Percentiles rank a stretch among this genome's conserved stretches.
Evolutionary conservation across 2,888 invertebrate genomes (phyloP).

Genomic region (Calameuta filiformis): DNA sequence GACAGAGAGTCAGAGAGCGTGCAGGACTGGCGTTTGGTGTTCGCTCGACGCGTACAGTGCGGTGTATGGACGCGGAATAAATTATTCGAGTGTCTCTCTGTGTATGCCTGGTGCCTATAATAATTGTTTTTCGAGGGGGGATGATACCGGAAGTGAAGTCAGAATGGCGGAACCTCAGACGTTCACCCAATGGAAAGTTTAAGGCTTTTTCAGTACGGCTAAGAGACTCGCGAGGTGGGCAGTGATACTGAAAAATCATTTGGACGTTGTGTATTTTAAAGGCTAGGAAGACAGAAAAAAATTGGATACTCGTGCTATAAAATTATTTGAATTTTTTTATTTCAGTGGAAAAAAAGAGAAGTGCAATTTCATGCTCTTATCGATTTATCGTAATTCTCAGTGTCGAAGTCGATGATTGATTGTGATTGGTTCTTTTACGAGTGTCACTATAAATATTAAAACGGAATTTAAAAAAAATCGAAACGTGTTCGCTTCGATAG

Average conservation of each 20-base stretch:
- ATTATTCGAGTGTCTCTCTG: slow-evolving; percentile 48
- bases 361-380: neutral
- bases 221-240: slow-evolving; percentile 44
- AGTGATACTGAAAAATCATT: slow-evolving; percentile 12
- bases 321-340: neutral
- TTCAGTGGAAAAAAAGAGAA: neutral
- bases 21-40: neutral
- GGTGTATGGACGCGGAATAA: slow-evolving; percentile 58
- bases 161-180: slow-evolving; percentile 63
- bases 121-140: slow-evolving; percentile 47
- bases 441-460: neutral
- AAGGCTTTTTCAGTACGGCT: slow-evolving; percentile 53
- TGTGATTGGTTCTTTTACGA: neutral
- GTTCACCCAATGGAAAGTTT: slow-evolving; percentile 65
- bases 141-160: slow-evolving; percentile 61
- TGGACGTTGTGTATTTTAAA: neutral
- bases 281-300: neutral
- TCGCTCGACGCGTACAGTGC: slow-evolving; percentile 23
- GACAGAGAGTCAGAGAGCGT: neutral
- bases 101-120: slow-evolving; percentile 30
- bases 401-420: neutral
- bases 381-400: neutral
- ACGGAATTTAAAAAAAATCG: neutral
- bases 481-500: neutral
- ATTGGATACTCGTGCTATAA: neutral